Conservation (phyloP, 92 coral and sea anemone species). For the Heliopora coerulea region DNA sequence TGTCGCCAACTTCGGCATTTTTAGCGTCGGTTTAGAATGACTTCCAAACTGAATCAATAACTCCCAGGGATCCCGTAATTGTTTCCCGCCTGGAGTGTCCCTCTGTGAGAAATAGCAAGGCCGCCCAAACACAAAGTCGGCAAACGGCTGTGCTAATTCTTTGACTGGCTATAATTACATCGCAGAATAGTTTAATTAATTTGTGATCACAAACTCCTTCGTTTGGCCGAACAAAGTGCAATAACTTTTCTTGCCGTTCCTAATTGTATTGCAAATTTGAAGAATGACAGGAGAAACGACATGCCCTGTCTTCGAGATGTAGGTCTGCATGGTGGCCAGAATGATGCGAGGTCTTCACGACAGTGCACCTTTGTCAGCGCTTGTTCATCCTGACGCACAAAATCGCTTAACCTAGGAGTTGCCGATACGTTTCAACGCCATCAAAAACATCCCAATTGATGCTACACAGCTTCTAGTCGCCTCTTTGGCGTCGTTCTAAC, state of each 20-base stretch:
- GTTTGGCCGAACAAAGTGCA: slow-evolving; percentile 5
- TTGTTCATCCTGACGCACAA: too few species aligned
- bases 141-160: slow-evolving; percentile 4
- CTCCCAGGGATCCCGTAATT: slow-evolving; percentile 31
- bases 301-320: too few species aligned
- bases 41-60: slow-evolving; percentile 28
- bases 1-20: background rate
- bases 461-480: slow-evolving; percentile 32
- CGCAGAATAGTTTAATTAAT: slow-evolving; percentile 3
- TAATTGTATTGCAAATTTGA: background rate
- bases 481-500: slow-evolving; percentile 21
- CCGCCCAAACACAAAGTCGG: slow-evolving; percentile 41
- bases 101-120: slow-evolving; percentile 25
- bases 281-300: too few species aligned
- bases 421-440: background rate
- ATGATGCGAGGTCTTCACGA: too few species aligned
- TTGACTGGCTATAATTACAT: slow-evolving; percentile 4
- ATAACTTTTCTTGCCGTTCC: background rate
- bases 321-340: too few species aligned
- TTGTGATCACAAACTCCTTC: background rate
- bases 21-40: slow-evolving; percentile 9
- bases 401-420: too few species aligned
- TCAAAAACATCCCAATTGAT: slow-evolving; percentile 8
- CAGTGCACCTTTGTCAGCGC: too few species aligned
- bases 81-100: slow-evolving; percentile 19